Evolutionary conservation across 2,888 invertebrate species (phyloP).

Genomic region (Ditula angustiorana): DNA sequence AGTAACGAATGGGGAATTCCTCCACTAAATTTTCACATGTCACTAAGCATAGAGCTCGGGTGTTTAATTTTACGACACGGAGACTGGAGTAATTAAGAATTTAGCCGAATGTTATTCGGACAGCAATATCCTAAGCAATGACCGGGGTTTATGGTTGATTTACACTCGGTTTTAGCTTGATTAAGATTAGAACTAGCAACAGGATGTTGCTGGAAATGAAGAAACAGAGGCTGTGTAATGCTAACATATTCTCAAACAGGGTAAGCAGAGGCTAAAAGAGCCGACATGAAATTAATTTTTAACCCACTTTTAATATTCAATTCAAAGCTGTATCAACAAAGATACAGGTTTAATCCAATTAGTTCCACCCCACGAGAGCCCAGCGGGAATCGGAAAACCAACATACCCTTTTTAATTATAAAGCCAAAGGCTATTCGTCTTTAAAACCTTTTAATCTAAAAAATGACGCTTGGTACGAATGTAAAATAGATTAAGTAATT

Average conservation of each 20-base stretch:
- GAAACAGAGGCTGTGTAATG: too few species aligned
- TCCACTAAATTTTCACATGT: conserved; percentile 66
- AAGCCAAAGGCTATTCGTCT: neutral
- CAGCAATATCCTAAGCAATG: neutral
- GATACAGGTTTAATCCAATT: neutral
- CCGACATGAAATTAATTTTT: too few species aligned
- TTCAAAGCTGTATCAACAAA: neutral
- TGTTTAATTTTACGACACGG: conserved; percentile 40
- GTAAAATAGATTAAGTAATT: neutral
- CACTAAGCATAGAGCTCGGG: conserved; percentile 50
- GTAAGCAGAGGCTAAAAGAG: too few species aligned
- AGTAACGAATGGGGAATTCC: conserved; percentile 54
- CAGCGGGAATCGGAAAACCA: neutral
- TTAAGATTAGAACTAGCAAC: neutral
- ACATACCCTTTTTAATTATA: neutral
- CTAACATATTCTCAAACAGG: too few species aligned
- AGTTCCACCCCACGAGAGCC: neutral
- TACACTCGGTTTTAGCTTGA: neutral
- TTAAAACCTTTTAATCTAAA: neutral
- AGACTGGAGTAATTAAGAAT: conserved; percentile 18
- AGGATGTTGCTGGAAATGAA: neutral
- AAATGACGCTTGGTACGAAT: neutral
- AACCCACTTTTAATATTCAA: too few species aligned
- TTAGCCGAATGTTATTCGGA: neutral
- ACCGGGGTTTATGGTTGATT: neutral